Evolutionary conservation across 2,797 vertebrate genomes (phyloP), one percentile per base, ranked within the genome.

Genomic region (Labroides dimidiatus): DNA sequence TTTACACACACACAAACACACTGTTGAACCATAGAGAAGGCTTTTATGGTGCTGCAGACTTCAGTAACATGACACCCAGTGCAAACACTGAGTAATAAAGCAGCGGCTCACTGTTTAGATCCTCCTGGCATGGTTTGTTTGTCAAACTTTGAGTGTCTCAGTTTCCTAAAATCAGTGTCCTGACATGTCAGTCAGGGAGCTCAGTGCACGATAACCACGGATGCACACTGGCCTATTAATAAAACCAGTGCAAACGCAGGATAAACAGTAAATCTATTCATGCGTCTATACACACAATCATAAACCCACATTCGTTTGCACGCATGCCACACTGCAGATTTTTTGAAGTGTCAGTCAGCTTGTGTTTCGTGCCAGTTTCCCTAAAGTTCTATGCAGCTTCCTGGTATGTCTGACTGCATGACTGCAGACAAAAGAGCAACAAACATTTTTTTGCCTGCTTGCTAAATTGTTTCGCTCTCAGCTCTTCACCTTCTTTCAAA

Each of bases 1-100:
- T 82, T 84, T 55, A 69, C 79, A 79, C 63, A 76, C 82, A 76
- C 82, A 64, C 75, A 77, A 54, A 84, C 72, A 81, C 74, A 78
- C 62, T 21, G 45, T 74, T 82, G 70, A 77, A 82, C 72, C 82
- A 68, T 62, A 62, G 77, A 78, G 56, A 63, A 50, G 64, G 69
- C 75, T 84, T 88, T 83, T 87, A 86, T 85, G 82, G 74, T 55
- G 71, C 70, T 54, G 78, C 75, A 73, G 77, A 81, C 85, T 78
- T 84, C 75, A 71, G 89, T 83, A 91, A 89, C 69, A 37, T 52
- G 88, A 92, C 83, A 90, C 89, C 78, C 73, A 66, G 57, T 75
- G 69, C 78, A 90, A 90, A 91, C 87, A 87, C 72, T 80, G 84
- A 84, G 85, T 84, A 88, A 89, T 91, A 89, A 91, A 91, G 82